Evolutionary conservation across 1,140 invertebrate species (phyloP), one percentile per base, ranked within the genome.

Genomic region (Zaprionus taronus): DNA sequence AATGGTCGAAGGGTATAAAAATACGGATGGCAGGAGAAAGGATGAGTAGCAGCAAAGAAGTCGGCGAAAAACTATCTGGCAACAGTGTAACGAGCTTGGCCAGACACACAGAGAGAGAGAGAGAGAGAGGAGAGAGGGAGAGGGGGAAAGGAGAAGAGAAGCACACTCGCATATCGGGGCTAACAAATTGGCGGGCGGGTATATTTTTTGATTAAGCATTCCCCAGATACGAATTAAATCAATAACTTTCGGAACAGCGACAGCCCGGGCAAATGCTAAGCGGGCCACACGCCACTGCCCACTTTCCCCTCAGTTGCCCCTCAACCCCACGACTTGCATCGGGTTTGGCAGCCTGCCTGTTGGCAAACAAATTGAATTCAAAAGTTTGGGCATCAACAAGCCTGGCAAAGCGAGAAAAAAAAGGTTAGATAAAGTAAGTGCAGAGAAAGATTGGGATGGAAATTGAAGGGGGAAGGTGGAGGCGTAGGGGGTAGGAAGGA

Each of bases 191-290:
- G 64, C 79, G 67, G 67, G 63, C 60, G 77, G 63, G 62, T 47
- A 75, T 82, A 81, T 80, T 81, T 78, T 87, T 87, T 87, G 84
- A 87, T 89, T 87, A 87, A 89, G 84, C 84, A 81, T 89, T 87
- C 84, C 84, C 84, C 78, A 89, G 84, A 89, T 77, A 89, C 84
- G 75, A 89, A 89, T 89, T 87, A 87, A 87, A 87, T 89, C 84
- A 89, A 89, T 89, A 89, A 89, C 65, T 83, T 83, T 83, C 72
- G 77, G 70, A 57, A 38, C 17, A 61, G 63, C 70, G 74, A 67
- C 62, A 72, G 74, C 26, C 69, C 61, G 58, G 63, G 61, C 22
- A 66, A 72, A 76, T 72, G 58, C 68, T 72, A 66, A 77, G 57
- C 74, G 53, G 41, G 41, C n/a, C n/a, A 17, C 41, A 41, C 38